A percentile compares a stretch with the other conserved stretches of the same genome.
Conservation (phyloP, 2,888 invertebrate genomes). For the Chromoteleia sp. region DNA sequence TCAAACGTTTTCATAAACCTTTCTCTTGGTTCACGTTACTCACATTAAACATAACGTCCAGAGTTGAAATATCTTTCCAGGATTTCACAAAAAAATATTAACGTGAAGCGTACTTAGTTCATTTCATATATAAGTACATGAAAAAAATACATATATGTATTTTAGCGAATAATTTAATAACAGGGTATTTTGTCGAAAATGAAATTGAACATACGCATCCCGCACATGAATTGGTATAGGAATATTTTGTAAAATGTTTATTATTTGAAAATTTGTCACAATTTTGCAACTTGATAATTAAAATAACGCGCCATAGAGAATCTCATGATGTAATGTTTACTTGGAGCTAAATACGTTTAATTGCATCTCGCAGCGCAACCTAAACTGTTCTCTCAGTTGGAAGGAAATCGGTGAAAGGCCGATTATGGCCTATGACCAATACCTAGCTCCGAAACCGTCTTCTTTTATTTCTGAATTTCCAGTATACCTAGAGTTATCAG, state of each 20-base stretch:
- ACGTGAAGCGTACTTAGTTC: neutral
- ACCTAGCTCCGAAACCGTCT: conserved; percentile 20
- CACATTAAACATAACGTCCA: conserved; percentile 29
- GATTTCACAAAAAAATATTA: conserved; percentile 38
- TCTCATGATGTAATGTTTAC: conserved; percentile 43
- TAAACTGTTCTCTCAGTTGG: conserved; percentile 46
- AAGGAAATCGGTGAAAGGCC: conserved; percentile 74
- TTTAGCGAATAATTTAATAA: no score
- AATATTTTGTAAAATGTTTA: neutral
- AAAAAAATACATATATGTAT: no score
- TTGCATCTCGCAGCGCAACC: conserved; percentile 56
- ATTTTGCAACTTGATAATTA: conserved; percentile 27
- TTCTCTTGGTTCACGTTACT: conserved; percentile 39
- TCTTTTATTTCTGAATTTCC: conserved; percentile 39
- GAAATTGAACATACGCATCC: no score
- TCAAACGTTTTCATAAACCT: conserved; percentile 53
- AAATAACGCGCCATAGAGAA: conserved; percentile 16
- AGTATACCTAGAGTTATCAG: conserved; percentile 1
- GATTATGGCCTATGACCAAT: conserved; percentile 58
- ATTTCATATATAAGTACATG: neutral
- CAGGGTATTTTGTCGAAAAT: no score
- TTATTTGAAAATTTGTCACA: conserved; percentile 11
- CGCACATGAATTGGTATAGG: neutral
- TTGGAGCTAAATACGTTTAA: conserved; percentile 46
- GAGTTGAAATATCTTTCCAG: conserved; percentile 25